phyloP scores from a whole-genome alignment of 2,797 vertebrate species.

The Hephaestus fuliginosus region DNA sequence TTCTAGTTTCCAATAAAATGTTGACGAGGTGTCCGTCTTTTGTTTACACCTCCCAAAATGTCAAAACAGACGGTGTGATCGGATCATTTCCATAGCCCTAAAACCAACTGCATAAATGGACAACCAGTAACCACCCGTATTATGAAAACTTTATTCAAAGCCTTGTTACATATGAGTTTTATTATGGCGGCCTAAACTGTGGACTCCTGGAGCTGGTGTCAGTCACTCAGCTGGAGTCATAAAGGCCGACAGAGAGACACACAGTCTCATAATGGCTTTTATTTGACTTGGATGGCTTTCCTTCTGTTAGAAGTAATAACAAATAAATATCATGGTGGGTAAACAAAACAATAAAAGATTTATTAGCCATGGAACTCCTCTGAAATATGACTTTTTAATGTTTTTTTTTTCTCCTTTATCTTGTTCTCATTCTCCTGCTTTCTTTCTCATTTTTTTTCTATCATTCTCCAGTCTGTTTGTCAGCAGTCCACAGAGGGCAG shows the following conservation, averaged over 20 bases:
- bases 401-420: constrained; percentile 30
- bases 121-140: constrained; percentile 23
- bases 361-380: constrained; percentile 54
- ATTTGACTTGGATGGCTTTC: constrained; percentile 68
- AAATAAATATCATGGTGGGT: constrained; percentile 66
- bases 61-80: background rate
- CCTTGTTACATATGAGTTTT: constrained; percentile 55
- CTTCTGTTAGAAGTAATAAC: constrained; percentile 65
- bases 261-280: constrained; percentile 65
- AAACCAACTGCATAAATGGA: constrained; percentile 45
- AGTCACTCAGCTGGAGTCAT: constrained; percentile 65
- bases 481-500: constrained; percentile 24
- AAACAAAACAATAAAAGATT: constrained; percentile 76
- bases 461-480: constrained; percentile 20
- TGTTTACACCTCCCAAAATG: constrained; percentile 37
- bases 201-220: constrained; percentile 58
- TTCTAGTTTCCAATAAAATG: constrained; percentile 16
- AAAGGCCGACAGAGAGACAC: constrained; percentile 55
- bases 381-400: constrained; percentile 65
- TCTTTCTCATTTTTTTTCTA: constrained; percentile 18
- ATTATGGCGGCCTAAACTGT: constrained; percentile 43
- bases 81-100: constrained; percentile 28
- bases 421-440: constrained; percentile 24
- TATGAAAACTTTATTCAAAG: constrained; percentile 44
- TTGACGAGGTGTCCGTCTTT: constrained; percentile 3